Evolutionary conservation across 2,888 invertebrate species (phyloP), one percentile per base, ranked within the genome.

Genomic region (Eupithecia vulgata): DNA sequence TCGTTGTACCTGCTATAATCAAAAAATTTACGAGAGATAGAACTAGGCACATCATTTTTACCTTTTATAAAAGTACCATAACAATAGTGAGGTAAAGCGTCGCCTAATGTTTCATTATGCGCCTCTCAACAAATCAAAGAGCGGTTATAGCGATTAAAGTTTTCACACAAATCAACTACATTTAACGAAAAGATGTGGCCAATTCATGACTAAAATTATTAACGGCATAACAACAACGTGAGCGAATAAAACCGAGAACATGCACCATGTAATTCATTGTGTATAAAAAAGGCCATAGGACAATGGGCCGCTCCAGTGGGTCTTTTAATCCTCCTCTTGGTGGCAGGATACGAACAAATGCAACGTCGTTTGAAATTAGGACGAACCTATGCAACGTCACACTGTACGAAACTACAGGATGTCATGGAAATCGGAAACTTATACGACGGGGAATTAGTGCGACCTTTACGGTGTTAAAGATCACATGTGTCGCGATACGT

Each of bases 361-460:
- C 25, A n/a, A 57, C 57, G 57, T 57, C 57, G 48, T 52, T 52
- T 52, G n/a, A 52, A 52, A 52, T 10, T 21, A 52, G 48, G 48
- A 52, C 10, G 21, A 25, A 57, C 25, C 25, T 25, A 57, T 25
- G 25, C 25, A 13, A 57, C 57, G 25, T 25, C 57, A 12, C 21
- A 25, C 21, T 52, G 52, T 25, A 21, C 52, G 5, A 25, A 52
- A 10, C 21, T 52, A 52, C 21, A 10, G 21, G 17, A 52, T 21
- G 21, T 10, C 52, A 52, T 48, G 48, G 48, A 52, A 52, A 52
- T 21, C 21, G 21, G 52, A n/a, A 48, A n/a, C 2, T 48, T 48
- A 8, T 48, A n/a, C n/a, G n/a, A 48, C 17, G 7, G n/a, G n/a
- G 48, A 8, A 48, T 45, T 6, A 45, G 17, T 17, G 17, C 3